These are phyloP conservation scores for Iguana delicatissima DNA, from an alignment of 2,797 vertebrate genomes.

Conservation along the genomic window DNA sequence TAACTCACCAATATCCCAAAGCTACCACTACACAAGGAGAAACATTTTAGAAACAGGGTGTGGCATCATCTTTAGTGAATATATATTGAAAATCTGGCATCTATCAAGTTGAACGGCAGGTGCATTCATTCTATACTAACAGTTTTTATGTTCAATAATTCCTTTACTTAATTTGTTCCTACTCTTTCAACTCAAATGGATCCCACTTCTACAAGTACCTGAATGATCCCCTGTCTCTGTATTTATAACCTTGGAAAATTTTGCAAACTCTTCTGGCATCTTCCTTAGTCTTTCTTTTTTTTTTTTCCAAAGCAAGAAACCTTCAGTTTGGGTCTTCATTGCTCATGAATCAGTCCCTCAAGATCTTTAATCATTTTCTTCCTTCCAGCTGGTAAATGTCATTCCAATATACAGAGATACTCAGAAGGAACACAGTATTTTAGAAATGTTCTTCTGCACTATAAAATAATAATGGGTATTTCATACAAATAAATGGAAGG, in stretches of 20 bases:
- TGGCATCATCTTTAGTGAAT: background rate
- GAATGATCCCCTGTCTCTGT: constrained; percentile 32
- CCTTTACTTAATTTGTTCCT: constrained; percentile 21
- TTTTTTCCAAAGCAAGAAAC: constrained; percentile 32
- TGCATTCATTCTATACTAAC: background rate
- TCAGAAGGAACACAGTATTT: background rate
- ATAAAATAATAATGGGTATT: background rate
- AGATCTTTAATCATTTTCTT: constrained; percentile 41
- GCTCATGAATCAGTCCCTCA: constrained; percentile 44
- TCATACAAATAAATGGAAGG: background rate
- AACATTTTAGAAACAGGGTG: background rate
- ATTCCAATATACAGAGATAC: constrained; percentile 13
- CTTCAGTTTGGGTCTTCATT: constrained; percentile 21
- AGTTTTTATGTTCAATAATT: background rate
- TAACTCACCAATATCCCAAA: background rate
- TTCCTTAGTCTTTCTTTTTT: background rate
- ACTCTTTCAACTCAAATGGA: constrained; percentile 36
- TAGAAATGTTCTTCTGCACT: background rate
- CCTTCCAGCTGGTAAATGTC: constrained; percentile 28
- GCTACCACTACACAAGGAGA: background rate
- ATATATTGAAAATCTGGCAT: background rate
- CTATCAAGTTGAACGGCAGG: background rate
- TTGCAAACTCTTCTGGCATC: constrained; percentile 26
- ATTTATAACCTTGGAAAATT: constrained; percentile 52
- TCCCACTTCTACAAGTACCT: constrained; percentile 28